phyloP scores from a whole-genome alignment of 2,888 invertebrate species.

The Sesamia inferens region DNA sequence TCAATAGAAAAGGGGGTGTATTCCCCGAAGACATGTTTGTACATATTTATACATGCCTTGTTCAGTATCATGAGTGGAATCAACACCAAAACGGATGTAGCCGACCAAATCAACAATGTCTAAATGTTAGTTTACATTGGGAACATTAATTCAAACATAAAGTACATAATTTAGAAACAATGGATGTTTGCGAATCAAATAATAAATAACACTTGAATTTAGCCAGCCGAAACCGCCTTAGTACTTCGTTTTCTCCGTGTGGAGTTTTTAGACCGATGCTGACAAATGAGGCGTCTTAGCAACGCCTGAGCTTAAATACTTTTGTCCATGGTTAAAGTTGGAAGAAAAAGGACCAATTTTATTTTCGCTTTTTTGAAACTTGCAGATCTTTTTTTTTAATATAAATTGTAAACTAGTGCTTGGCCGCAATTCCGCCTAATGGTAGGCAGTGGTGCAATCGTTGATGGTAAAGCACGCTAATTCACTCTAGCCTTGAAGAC shows the following conservation, averaged over 20 bases:
- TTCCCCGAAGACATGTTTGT: slow-evolving; percentile 16
- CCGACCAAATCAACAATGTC: slow-evolving; percentile 49
- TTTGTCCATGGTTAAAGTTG: slow-evolving; percentile 5
- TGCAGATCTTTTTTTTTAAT: neutral
- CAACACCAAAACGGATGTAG: slow-evolving; percentile 31
- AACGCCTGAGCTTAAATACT: neutral
- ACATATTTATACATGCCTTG: slow-evolving; percentile 27
- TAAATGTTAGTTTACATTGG: slow-evolving; percentile 35
- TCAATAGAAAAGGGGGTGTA: slow-evolving; percentile 14
- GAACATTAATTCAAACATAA: slow-evolving; percentile 34
- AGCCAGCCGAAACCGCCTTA: neutral
- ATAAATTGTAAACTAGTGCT: too few species aligned
- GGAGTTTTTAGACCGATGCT: slow-evolving; percentile 1
- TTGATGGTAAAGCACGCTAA: too few species aligned
- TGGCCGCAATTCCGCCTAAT: too few species aligned
- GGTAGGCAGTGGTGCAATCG: too few species aligned
- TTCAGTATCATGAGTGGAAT: slow-evolving; percentile 29
- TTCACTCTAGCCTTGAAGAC: too few species aligned
- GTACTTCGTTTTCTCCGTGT: neutral
- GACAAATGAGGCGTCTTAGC: slow-evolving; percentile 21
- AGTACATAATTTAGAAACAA: slow-evolving; percentile 18
- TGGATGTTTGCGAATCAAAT: neutral
- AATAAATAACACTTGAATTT: slow-evolving; percentile 6
- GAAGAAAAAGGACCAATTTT: neutral
- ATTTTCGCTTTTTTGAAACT: neutral